Base-by-base conservation (phyloP, 2,113 vertebrate species). In the Sinosuthora webbiana region DNA sequence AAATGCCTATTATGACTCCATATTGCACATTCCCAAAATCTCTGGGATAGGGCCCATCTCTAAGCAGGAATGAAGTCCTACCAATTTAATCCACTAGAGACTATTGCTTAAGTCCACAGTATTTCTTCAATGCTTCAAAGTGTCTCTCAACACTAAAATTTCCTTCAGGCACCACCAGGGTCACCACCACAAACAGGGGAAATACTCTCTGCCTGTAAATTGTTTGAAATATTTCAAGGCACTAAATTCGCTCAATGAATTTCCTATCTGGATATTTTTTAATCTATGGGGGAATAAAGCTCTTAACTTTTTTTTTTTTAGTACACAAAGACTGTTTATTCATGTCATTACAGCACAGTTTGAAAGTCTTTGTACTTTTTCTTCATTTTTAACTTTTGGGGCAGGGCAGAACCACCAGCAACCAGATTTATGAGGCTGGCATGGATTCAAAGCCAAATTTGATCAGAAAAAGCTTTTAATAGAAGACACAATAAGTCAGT, bases 371-470 rank as follows among this genome's bases (percentile, higher is more conserved):
- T 68, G 39, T 11, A 22, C 55, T 76, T 73, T 59, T 59, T 73
- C 19, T 76, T 77, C 62, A 45, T 57, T 77, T 86, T 76, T 67
- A 75, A 78, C 24, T 79, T 17, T 2, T 7, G 1, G 8, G 8
- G 17, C 31, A 80, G 30, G 23, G 31, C 31, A n/a, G 57, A 78
- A 81, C 28, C 50, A 83, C 21, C 62, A 85, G 1, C 89, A 71
- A 55, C 7, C 39, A 75, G 65, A 89, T 88, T 87, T 74, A 39
- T 60, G 44, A 94, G 74, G 70, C 65, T 96, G 85, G 67, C 89
- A 70, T 45, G 50, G 49, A 92, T 88, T 77, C 95, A 83, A 97
- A 93, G 85, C 53, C 73, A 82, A 87, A 65, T 12, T 23, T 94
- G 45, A 93, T 75, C 33, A 91, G 59, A 70, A 86, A 89, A 83